Percentiles rank a stretch among this genome's conserved stretches.
These are phyloP conservation scores for Magallana ariakensis DNA, from an alignment of 1,140 invertebrate species.

Conservation along the genomic window DNA sequence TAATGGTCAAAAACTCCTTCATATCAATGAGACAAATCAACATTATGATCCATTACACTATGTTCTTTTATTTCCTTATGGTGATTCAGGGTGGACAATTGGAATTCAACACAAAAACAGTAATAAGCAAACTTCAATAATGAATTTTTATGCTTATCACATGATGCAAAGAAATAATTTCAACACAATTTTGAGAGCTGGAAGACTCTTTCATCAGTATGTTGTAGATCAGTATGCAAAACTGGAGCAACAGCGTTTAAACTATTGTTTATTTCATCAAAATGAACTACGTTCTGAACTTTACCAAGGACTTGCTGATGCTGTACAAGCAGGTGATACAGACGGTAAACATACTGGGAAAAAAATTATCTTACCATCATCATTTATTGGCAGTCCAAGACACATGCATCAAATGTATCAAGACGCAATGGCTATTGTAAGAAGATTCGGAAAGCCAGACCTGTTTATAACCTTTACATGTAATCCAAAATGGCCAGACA, in stretches of 20 bases:
- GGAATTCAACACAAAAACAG: slow-evolving; percentile 24
- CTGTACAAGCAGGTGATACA: slow-evolving; percentile 51
- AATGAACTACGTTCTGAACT: slow-evolving; percentile 58
- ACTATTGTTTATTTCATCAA: slow-evolving; percentile 70
- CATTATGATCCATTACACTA: slow-evolving; percentile 31
- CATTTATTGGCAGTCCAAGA: slow-evolving; percentile 77
- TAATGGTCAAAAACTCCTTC: slow-evolving; percentile 23
- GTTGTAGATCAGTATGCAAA: slow-evolving; percentile 79
- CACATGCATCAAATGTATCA: slow-evolving; percentile 80
- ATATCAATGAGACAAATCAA: slow-evolving; percentile 37
- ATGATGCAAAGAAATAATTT: slow-evolving; percentile 43
- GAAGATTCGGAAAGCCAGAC: slow-evolving; percentile 78
- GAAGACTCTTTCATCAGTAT: slow-evolving; percentile 77
- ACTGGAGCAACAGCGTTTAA: slow-evolving; percentile 72
- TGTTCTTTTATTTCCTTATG: slow-evolving; percentile 27
- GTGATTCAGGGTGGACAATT: slow-evolving; percentile 7
- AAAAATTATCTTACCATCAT: slow-evolving; percentile 78
- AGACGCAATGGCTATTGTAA: slow-evolving; percentile 81
- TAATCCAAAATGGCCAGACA: slow-evolving; percentile 81
- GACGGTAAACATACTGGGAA: slow-evolving; percentile 68
- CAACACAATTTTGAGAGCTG: slow-evolving; percentile 69
- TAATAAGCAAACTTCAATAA: slow-evolving; percentile 40
- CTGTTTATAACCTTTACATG: slow-evolving; percentile 81
- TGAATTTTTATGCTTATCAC: slow-evolving; percentile 53
- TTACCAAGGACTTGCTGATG: slow-evolving; percentile 67